Evolutionary conservation across 2,888 invertebrate genomes (phyloP), one percentile per base, ranked within the genome.

Genomic region (Netelia melanura): DNA sequence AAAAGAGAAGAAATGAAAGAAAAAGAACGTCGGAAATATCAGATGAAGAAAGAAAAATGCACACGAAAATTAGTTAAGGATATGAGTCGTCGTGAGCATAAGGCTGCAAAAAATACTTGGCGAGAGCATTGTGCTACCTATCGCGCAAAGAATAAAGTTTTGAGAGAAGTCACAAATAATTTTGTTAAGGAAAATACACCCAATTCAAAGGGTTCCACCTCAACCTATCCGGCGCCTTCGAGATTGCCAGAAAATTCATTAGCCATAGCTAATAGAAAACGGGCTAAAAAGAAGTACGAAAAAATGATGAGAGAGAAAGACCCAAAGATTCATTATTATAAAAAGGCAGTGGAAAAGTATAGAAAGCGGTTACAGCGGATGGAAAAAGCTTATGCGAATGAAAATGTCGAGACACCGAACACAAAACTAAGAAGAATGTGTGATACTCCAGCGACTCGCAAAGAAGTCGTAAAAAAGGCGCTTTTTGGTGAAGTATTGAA

Each of bases 41-140:
- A 25, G 25, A 25, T 25, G 3, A 25, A 25, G 25, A 25, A 25
- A 25, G 25, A 25, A 25, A 25, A 25, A 25, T 0, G 25, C 25
- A 25, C 25, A 25, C 2, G 25, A 25, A 25, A 25, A 25, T 25
- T 25, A 30, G 30, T 79, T 25, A 62, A 83, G 54, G 67, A 71
- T 52, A 83, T 79, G 78, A 71, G 38, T 78, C 83, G 54, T 64
- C 83, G 62, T 70, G 78, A 83, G 62, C 83, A 83, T 58, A 48
- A 64, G 64, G 83, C 25, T 76, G 77, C 62, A 11, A 61, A 48
- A 44, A 78, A 70, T 25, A 70, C 58, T 25, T 83, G 78, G 83
- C 48, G 52, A 56, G 56, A 83, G 21, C 61, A 80, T 62, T 77
- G 71, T 67, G 44, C 71, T 25, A 74, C 23, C n/a, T 65, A 75